Evolutionary conservation across 2,888 invertebrate genomes (phyloP).

Genomic region (Spodoptera littoralis): DNA sequence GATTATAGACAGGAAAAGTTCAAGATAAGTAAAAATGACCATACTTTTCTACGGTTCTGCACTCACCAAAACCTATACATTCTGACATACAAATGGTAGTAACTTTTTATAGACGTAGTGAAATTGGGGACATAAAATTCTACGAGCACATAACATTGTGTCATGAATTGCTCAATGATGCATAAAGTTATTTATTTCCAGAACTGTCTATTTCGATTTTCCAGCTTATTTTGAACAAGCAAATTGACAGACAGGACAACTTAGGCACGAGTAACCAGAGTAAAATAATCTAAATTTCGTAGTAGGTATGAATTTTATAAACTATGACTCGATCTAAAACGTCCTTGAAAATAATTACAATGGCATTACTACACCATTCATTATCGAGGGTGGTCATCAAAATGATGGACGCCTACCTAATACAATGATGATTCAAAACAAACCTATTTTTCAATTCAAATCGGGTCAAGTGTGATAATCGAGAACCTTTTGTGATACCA

Average conservation of each 20-base stretch:
- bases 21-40: no score
- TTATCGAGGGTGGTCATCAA: constrained; percentile 20
- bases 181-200: no score
- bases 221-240: neutral
- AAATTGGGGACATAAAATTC: no score
- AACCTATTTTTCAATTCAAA: constrained; percentile 45
- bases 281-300: neutral
- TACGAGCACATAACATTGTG: no score
- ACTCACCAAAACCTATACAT: no score
- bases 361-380: constrained; percentile 9
- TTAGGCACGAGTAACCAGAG: neutral
- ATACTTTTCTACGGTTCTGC: no score
- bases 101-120: no score
- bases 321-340: neutral
- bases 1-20: no score
- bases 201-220: no score
- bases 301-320: neutral
- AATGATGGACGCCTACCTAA: constrained; percentile 8
- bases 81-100: no score
- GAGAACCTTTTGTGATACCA: constrained; percentile 42
- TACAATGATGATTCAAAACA: constrained; percentile 26
- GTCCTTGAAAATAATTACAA: constrained; percentile 1
- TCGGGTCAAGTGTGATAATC: constrained; percentile 38
- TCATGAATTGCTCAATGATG: no score
- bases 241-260: neutral